Conservation (phyloP, 1,140 invertebrate genomes). For the Drosophila mojavensis region DNA sequence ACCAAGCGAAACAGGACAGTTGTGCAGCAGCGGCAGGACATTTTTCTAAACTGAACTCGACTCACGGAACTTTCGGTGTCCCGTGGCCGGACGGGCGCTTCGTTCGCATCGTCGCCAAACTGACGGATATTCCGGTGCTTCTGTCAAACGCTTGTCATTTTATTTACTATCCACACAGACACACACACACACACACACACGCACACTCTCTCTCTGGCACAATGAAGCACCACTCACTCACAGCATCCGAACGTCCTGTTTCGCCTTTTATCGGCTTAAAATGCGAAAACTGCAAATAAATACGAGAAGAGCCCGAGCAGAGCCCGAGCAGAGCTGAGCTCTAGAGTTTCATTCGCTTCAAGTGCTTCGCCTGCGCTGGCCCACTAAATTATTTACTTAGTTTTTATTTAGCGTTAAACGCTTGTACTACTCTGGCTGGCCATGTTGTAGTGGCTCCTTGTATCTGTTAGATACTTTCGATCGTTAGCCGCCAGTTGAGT, state of each 20-base stretch:
- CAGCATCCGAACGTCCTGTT: constrained; percentile 12
- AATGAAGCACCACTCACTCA: constrained; percentile 3
- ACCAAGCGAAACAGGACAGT: not conserved
- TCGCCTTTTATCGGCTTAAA: constrained; percentile 77
- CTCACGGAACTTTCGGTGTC: constrained; percentile 42
- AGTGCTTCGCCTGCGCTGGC: constrained; percentile 30
- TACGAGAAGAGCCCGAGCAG: constrained; percentile 47
- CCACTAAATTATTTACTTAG: constrained; percentile 74
- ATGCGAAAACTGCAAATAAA: constrained; percentile 81
- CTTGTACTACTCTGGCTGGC: constrained; percentile 10
- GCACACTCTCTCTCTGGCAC: not conserved
- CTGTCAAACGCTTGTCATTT: constrained; percentile 81
- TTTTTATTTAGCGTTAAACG: constrained; percentile 78
- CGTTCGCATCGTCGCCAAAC: constrained; percentile 74
- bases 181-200: not conserved
- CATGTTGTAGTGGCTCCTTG: not conserved
- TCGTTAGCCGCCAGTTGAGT: constrained; percentile 38
- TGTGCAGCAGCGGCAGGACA: not conserved
- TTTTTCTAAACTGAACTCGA: constrained; percentile 41
- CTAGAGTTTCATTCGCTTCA: constrained; percentile 38
- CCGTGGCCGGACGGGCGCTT: constrained; percentile 52
- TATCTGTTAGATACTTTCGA: constrained; percentile 43
- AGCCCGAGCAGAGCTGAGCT: not conserved
- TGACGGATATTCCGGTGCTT: constrained; percentile 82
- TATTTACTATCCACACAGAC: constrained; percentile 48